These are phyloP conservation scores for Cheilosia grossa DNA, from an alignment of 2,888 invertebrate genomes.

Conservation along the genomic window DNA sequence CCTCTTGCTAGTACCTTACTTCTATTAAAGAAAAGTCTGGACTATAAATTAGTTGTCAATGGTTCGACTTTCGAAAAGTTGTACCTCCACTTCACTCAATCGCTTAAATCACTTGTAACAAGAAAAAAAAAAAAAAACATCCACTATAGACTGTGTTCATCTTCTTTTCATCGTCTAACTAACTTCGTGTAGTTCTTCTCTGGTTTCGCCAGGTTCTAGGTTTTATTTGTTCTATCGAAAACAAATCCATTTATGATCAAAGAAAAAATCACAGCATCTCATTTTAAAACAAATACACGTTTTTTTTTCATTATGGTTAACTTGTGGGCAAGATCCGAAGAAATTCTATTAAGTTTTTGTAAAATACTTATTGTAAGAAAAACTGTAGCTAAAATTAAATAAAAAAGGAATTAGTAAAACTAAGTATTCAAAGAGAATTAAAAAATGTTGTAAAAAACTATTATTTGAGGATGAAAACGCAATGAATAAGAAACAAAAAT, in stretches of 20 bases:
- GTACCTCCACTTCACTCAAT: background rate
- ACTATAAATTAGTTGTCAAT: too few relatives aligned
- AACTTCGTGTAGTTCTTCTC: background rate
- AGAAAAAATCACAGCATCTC: slow-evolving; percentile 6
- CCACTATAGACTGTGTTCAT: slow-evolving; percentile 40
- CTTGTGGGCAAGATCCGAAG: slow-evolving; percentile 14
- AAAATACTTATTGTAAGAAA: slow-evolving; percentile 27
- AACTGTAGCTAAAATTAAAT: slow-evolving; percentile 10
- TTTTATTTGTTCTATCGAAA: background rate
- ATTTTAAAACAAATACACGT: slow-evolving; percentile 3
- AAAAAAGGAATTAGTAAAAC: slow-evolving; percentile 28
- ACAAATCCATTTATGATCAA: background rate
- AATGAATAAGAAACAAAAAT: slow-evolving; percentile 9
- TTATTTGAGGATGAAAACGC: slow-evolving; percentile 5
- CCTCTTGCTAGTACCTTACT: too few relatives aligned
- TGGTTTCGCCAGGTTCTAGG: background rate
- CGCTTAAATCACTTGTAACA: slow-evolving; percentile 1
- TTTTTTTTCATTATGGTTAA: slow-evolving; percentile 4
- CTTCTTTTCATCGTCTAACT: background rate
- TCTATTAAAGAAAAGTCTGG: too few relatives aligned
- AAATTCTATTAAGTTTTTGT: slow-evolving; percentile 42
- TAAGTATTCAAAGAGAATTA: slow-evolving; percentile 11
- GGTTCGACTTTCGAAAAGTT: background rate
- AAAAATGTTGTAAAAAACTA: slow-evolving; percentile 18
- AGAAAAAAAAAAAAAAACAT: background rate